Base-by-base conservation (phyloP, 92 coral and sea anemone genomes). In the Porites cylindrica region DNA sequence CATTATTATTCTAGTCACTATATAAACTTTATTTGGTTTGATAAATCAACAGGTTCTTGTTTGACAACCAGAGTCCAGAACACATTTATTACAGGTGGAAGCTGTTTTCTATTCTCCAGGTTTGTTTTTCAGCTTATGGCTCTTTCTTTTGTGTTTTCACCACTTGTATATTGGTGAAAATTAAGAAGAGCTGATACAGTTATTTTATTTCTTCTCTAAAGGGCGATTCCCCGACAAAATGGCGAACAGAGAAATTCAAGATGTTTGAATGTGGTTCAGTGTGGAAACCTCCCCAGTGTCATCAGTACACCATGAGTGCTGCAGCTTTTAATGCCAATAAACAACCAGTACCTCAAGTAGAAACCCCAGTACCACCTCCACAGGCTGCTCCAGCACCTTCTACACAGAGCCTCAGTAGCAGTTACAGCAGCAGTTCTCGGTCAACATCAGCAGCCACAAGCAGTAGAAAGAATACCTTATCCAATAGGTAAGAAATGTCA, bases 161-260 rank as follows among this genome's bases (percentile, higher is more conserved):
- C 3, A 18, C 24, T 1, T 66, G 24, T 4, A 19, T 11, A 66
- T 18, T 66, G n/a, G 10, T 26, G 3, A 54, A 54, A 54, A 54
- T 54, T 54, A 54, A 54, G 47, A 38, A 38, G 6, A 38, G 47
- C 47, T 38, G 47, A 38, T 38, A 4, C 47, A 38, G 47, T 38
- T 2, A 38, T 5, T 16, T 14, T 29, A 17, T 38, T 20, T 6
- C n/a, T 70, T 4, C 13, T 26, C 0, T 62, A 0, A 71, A 97
- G 99, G 99, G 99, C 70, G 99, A 97, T 81, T 95, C 97, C 13
- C 99, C 93, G 72, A 96, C 95, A 24, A 97, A 95, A 77, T 97
- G 99, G 99, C 82, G 85, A 65, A 97, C 99, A 58, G 98, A 93
- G 23, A 94, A 92, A 82, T 97, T 97, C 72, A 88, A 90, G 19